A percentile compares a stretch with the other conserved stretches of the same genome.
Evolutionary conservation across 2,797 vertebrate genomes (phyloP).

Genomic region (Ceryle rudis): DNA sequence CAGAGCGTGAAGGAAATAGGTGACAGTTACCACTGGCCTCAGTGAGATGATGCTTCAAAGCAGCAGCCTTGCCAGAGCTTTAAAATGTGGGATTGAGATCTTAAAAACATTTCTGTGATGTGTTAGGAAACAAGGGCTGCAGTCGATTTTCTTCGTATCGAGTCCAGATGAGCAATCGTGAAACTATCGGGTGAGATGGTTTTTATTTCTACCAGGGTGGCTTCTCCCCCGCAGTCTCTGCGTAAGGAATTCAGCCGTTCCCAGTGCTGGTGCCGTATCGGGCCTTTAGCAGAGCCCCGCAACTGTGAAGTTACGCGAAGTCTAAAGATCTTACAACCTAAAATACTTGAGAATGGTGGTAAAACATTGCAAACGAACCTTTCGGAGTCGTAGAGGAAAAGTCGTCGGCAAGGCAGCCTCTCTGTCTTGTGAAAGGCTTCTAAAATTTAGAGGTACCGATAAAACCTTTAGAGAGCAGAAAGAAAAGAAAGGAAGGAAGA

Average conservation of each 20-base stretch:
- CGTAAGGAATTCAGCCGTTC: neutral
- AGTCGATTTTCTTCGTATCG: neutral
- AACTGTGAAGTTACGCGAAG: neutral
- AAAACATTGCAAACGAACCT: neutral
- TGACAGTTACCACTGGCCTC: neutral
- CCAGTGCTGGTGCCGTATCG: neutral
- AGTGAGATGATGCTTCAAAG: neutral
- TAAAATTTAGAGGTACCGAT: neutral
- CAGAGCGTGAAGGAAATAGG: neutral
- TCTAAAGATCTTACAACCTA: neutral
- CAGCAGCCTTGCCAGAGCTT: neutral
- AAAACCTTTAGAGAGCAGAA: constrained; percentile 29
- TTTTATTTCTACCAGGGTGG: neutral
- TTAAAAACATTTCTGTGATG: fast-evolving
- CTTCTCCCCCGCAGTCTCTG: neutral
- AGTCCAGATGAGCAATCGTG: neutral
- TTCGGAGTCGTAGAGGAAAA: neutral
- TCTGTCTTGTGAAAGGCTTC: neutral
- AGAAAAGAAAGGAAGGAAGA: neutral
- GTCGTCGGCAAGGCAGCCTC: neutral
- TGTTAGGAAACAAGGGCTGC: neutral
- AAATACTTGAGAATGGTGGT: neutral
- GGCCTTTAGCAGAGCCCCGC: neutral
- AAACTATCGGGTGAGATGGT: neutral
- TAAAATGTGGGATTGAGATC: neutral